These are phyloP conservation scores for Pluvialis apricaria DNA, from an alignment of 2,113 vertebrate genomes.

Conservation along the genomic window DNA sequence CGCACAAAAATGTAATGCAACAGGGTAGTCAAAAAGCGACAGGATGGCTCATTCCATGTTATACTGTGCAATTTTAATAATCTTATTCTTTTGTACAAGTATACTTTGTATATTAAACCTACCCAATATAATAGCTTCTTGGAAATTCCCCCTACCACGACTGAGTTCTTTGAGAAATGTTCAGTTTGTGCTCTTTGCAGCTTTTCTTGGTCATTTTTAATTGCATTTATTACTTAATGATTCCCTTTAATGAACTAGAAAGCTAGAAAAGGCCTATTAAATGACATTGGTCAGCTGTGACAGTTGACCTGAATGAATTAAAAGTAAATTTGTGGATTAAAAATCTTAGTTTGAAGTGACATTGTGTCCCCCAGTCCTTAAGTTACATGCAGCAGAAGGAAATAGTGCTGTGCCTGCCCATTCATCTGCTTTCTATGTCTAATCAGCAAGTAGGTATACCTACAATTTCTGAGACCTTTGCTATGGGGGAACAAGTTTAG, in stretches of 20 bases:
- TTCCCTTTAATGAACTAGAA: not conserved
- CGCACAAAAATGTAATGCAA: not conserved
- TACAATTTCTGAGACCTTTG: not conserved
- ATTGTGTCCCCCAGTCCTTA: not conserved
- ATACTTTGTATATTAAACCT: not conserved
- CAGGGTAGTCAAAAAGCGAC: not conserved
- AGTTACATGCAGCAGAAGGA: not conserved
- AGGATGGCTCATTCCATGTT: rapidly evolving
- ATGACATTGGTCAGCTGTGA: not conserved
- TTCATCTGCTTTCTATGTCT: not conserved
- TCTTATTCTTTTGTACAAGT: not conserved
- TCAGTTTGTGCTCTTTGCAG: not conserved
- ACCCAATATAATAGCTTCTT: not conserved
- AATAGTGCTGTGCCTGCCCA: not conserved
- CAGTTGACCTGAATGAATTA: not conserved
- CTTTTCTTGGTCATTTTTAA: not conserved
- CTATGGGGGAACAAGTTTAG: not conserved
- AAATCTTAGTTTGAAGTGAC: not conserved
- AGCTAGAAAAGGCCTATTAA: not conserved
- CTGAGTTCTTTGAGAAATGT: not conserved
- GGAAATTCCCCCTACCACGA: not conserved
- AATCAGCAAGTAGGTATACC: not conserved
- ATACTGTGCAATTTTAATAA: not conserved
- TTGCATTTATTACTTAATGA: not conserved
- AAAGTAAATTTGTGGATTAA: not conserved